Evolutionary conservation across 2,113 vertebrate species (phyloP).

Genomic region (Mustela lutreola): DNA sequence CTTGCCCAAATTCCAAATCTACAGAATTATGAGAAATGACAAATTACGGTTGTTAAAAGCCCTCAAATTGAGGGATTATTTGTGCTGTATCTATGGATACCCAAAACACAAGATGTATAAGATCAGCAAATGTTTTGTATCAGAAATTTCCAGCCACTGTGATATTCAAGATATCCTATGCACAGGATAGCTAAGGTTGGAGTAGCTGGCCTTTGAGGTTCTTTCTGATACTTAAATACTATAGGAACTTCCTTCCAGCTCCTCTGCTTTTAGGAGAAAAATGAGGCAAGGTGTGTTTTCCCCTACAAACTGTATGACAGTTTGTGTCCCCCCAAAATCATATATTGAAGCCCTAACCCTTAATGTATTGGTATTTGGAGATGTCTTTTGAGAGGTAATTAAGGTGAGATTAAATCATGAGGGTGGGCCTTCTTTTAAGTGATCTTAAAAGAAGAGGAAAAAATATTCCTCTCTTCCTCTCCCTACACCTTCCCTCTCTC

Average conservation of each 20-base stretch:
- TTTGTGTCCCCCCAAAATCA: not conserved
- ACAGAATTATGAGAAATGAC: conserved; percentile 3
- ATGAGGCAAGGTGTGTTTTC: not conserved
- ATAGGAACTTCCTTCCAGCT: not conserved
- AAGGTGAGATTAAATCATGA: not conserved
- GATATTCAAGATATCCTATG: not conserved
- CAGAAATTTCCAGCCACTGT: not conserved
- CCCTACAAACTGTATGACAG: not conserved
- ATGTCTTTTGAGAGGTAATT: not conserved
- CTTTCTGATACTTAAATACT: not conserved
- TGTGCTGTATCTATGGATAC: not conserved
- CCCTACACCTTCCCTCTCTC: not conserved
- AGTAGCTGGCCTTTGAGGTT: not conserved
- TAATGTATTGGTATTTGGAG: not conserved
- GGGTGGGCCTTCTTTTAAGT: not conserved
- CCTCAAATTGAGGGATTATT: not conserved
- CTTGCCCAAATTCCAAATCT: not conserved
- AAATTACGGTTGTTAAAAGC: not conserved
- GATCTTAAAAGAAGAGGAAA: not conserved
- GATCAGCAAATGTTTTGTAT: not conserved
- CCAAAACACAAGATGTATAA: not conserved
- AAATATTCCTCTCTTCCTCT: not conserved
- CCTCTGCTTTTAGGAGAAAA: not conserved
- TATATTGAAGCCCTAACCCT: not conserved
- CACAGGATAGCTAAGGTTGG: not conserved